Evolutionary conservation across 2,113 vertebrate genomes (phyloP), one percentile per base, ranked within the genome.

Genomic region (Cichladusa arquata): DNA sequence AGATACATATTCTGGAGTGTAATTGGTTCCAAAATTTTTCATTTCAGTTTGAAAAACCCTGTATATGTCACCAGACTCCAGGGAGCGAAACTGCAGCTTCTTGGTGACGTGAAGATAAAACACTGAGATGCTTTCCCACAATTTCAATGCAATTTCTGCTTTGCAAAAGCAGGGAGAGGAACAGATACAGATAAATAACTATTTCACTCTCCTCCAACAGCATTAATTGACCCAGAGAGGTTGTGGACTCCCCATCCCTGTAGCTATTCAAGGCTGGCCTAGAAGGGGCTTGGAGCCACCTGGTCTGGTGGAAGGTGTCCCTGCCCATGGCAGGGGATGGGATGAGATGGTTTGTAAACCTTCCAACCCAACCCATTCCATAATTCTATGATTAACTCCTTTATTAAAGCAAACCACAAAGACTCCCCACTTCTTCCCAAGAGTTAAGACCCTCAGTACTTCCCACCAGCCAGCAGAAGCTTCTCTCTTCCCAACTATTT

Each of bases 181-280:
- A 24, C 0, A 0, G 24, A 50, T 65, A 28, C 45, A 40, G 47
- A 48, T 17, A 26, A 2, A 0, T 24, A 38, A 44, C 26, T 11
- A 11, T 28, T 81, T 19, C 14, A 26, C 14, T 58, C 71, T 58
- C 19, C 67, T 73, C 76, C 36, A 73, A 11, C n/a, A 83, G 36
- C 58, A 83, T 42, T 20, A 42, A 44, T 15, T 86, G 61, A 44
- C 14, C 24, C 61, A 34, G 53, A 74, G 60, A 54, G 9, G 8
- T 8, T 61, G 70, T 26, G 29, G 53, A 54, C 6, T 67, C 29
- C 18, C 24, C 61, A 47, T 13, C 11, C 6, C 70, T 53, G 47
- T 11, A 31, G 61, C 17, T 61, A n/a, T 53, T 10, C 29, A 45
- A 47, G 38, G 18, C 38, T 0, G 0, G 70, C 28, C 3, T 53